Evolutionary conservation across 2,888 invertebrate species (phyloP), one percentile per base, ranked within the genome.

Genomic region (Epirrhoe alternata): DNA sequence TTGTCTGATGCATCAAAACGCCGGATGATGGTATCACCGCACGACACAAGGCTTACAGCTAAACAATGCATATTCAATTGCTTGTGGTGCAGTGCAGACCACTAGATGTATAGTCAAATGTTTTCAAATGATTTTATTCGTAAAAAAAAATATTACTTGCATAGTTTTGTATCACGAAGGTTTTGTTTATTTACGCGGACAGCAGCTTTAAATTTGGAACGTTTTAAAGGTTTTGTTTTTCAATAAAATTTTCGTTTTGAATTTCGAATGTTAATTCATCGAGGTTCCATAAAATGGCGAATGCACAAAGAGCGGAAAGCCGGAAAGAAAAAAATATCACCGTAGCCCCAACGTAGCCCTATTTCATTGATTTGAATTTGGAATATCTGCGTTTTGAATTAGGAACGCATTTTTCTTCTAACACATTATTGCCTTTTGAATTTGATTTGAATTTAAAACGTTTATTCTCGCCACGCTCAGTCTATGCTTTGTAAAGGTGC

Each of bases 21-120:
- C 70, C 70, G 68, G 66, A 72, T 74, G 74, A 75, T 80, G 69
- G 68, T 72, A 66, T 64, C 72, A 75, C 70, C 73, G 79, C 78
- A 64, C 60, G 50, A 56, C 35, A 47, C 10, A 30, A 14, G 52
- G 67, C 69, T 74, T 70, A 65, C 61, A 70, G 62, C 64, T 71
- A 72, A 76, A 78, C 80, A 82, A 81, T 80, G 71, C 76, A 77
- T 79, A 81, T 79, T 76, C 74, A 80, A 81, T 76, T 74, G 54
- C 59, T 67, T 57, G 42, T 53, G 69, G 62, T 71, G 66, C 64
- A 7, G 62, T 71, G 66, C 64, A 7, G 70, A 74, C 74, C 14
- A 68, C 12, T 47, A 45, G 45, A 8, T 0, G 35, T 8, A n/a
- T n/a, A 38, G 35, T 8, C 3, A 8, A 1, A 35, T 8, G 8